These are phyloP conservation scores for Eupithecia dodoneata DNA, from an alignment of 2,888 invertebrate species.

Conservation along the genomic window DNA sequence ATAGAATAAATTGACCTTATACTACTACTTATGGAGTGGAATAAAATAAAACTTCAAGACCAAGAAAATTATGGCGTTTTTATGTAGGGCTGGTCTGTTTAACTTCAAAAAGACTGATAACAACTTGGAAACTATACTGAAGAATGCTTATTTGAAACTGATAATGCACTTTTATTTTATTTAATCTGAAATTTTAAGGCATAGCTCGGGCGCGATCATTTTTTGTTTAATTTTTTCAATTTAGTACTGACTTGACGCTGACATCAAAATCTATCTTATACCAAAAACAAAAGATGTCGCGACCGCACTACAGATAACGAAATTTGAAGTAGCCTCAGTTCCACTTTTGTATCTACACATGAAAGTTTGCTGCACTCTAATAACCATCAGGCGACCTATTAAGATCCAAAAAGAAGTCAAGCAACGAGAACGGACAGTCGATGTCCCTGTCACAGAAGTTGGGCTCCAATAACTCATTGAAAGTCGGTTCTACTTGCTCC, in stretches of 20 bases:
- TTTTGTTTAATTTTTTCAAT: not conserved
- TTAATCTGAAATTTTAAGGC: not conserved
- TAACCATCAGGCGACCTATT: conserved; percentile 53
- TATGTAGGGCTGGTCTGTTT: not conserved
- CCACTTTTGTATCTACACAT: not conserved
- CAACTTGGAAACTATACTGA: not conserved
- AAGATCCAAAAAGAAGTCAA: conserved; percentile 62
- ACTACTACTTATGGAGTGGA: not conserved
- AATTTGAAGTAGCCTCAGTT: not conserved
- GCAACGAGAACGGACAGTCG: conserved; percentile 68
- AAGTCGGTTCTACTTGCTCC: conserved; percentile 60
- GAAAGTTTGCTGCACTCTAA: conserved; percentile 1
- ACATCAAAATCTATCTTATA: not conserved
- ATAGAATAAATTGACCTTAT: not conserved
- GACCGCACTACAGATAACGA: not conserved
- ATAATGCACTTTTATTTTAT: not conserved
- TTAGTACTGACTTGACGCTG: not conserved
- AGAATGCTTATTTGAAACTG: not conserved
- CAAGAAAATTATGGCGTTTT: not conserved
- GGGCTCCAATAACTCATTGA: conserved; percentile 62
- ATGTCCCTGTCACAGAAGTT: conserved; percentile 60
- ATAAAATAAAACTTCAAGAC: not conserved
- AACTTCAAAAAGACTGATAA: not conserved
- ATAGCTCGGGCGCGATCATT: not conserved
- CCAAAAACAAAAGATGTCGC: not conserved